Conservation (phyloP, 2,113 vertebrate species). For the Grammomys surdaster region DNA sequence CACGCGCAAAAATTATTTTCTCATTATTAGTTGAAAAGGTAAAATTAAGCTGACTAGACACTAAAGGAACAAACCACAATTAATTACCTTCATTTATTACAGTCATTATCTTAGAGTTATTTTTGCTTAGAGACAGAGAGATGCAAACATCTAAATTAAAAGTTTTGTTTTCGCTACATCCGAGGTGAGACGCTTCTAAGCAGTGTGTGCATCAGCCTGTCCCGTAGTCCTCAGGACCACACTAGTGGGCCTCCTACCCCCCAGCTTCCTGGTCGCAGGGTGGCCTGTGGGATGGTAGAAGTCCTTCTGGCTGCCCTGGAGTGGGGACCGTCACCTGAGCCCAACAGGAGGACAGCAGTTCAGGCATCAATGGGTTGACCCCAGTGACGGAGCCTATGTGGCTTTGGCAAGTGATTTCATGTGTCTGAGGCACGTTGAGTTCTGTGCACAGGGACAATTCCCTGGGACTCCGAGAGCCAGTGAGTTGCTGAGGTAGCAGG, state of each 20-base stretch:
- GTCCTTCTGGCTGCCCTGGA: not conserved
- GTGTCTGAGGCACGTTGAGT: not conserved
- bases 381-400: not conserved
- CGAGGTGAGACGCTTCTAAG: conserved; percentile 84
- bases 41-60: conserved; percentile 99
- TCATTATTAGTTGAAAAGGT: conserved; percentile 99
- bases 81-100: conserved; percentile 94
- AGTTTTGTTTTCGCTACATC: conserved; percentile 88
- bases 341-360: not conserved
- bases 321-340: not conserved
- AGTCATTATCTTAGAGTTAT: conserved; percentile 93
- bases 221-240: not conserved
- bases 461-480: not conserved
- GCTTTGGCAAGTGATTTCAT: not conserved
- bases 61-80: conserved; percentile 97
- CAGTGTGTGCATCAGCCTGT: not conserved
- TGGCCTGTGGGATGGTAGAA: not conserved
- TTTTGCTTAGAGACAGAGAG: conserved; percentile 86
- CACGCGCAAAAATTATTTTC: conserved; percentile 98
- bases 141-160: conserved; percentile 92
- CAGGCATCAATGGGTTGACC: not conserved
- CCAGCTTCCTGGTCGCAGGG: fast-evolving
- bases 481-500: not conserved
- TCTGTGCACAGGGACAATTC: not conserved
- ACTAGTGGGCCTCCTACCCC: not conserved